Percentiles rank a stretch among this genome's conserved stretches.
These are phyloP conservation scores for Patella pellucida DNA, from an alignment of 2,888 invertebrate genomes.

Conservation along the genomic window DNA sequence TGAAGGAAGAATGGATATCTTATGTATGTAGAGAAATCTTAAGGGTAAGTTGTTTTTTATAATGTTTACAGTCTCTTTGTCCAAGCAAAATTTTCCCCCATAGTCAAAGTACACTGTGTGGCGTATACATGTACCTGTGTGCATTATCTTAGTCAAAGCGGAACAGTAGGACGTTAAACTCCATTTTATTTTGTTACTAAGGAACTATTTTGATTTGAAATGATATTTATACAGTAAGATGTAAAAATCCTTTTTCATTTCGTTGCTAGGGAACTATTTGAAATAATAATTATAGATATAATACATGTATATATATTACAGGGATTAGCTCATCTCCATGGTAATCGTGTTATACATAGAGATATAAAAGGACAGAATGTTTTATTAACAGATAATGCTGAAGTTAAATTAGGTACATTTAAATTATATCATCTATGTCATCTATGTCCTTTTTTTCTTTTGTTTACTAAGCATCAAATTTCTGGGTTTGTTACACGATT, in stretches of 20 bases:
- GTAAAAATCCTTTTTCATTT: no score
- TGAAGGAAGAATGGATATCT: conserved; percentile 99
- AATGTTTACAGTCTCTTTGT: background rate
- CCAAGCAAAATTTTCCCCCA: no score
- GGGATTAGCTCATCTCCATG: conserved; percentile 96
- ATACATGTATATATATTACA: conserved; percentile 71
- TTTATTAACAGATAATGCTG: conserved; percentile 98
- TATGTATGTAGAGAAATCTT: conserved; percentile 93
- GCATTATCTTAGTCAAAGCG: no score
- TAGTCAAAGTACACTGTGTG: no score
- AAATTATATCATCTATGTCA: background rate
- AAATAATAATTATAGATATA: background rate
- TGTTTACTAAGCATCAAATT: no score
- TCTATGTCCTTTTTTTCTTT: no score
- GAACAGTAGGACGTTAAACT: no score
- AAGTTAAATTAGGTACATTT: conserved; percentile 92
- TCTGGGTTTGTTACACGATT: background rate
- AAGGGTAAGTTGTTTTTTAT: conserved; percentile 62
- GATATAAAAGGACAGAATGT: conserved; percentile 99
- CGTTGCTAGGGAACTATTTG: no score
- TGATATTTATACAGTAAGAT: no score
- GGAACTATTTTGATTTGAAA: no score
- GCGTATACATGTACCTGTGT: no score
- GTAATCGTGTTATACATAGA: conserved; percentile 98
- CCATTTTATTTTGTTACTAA: no score